Conservation (phyloP, 2,888 invertebrate species). For the Aplocera efformata region DNA sequence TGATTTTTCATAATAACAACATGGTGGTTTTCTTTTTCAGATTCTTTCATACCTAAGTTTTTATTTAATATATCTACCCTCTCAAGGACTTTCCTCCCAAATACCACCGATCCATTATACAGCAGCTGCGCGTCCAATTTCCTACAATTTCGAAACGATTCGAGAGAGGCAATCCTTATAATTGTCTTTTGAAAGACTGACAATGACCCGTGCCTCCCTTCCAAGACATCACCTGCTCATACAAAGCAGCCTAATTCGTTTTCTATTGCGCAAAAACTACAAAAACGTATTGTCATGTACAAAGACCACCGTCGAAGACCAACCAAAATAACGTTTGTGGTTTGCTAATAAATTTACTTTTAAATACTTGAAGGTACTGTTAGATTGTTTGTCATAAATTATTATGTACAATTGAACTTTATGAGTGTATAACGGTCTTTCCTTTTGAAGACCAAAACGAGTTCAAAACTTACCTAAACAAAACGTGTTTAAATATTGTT, state of each 20-base stretch:
- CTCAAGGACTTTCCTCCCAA: too few relatives aligned
- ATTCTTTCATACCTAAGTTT: too few relatives aligned
- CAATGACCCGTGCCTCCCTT: neutral
- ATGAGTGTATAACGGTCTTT: conserved; percentile 14
- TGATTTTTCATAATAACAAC: too few relatives aligned
- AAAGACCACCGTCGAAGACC: conserved; percentile 47
- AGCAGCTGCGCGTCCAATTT: neutral
- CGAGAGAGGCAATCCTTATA: neutral
- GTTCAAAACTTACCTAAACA: too few relatives aligned
- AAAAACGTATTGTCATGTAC: neutral
- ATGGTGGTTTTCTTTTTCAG: too few relatives aligned
- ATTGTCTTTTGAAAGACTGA: neutral
- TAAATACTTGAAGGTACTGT: conserved; percentile 29
- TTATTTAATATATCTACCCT: too few relatives aligned
- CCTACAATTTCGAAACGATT: neutral
- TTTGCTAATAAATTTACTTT: conserved; percentile 34
- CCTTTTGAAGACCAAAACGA: too few relatives aligned
- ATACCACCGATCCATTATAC: neutral
- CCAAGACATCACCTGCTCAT: neutral
- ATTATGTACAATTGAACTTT: conserved; percentile 2
- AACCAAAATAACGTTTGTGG: conserved; percentile 51
- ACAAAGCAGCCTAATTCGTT: neutral
- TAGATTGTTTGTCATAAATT: conserved; percentile 19
- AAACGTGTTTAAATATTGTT: too few relatives aligned
- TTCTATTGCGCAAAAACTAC: neutral